Evolutionary conservation across 1,140 invertebrate genomes (phyloP).

Genomic region (Zophobas morio): DNA sequence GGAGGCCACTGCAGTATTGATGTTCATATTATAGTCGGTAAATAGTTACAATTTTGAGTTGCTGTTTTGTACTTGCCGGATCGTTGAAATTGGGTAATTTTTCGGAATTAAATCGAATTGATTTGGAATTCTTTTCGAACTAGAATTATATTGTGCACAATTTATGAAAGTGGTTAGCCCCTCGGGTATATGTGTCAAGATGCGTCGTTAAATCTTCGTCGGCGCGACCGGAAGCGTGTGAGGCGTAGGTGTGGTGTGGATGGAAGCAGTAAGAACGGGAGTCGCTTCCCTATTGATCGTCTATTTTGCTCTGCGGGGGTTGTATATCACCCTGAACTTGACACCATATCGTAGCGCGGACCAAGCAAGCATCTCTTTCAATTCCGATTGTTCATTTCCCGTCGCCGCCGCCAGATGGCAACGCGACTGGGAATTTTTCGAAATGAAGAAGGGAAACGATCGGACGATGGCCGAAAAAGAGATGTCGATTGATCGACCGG

Average conservation of each 20-base stretch:
- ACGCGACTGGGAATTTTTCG: background rate
- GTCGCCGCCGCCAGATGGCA: background rate
- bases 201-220: conserved; percentile 33
- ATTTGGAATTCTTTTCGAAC: too few species aligned
- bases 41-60: too few species aligned
- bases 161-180: too few species aligned
- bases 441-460: background rate
- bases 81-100: too few species aligned
- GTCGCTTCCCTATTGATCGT: conserved; percentile 50
- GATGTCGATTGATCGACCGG: background rate
- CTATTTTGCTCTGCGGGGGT: conserved; percentile 43
- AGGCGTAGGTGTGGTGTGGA: conserved; percentile 47
- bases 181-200: background rate
- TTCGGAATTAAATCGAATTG: too few species aligned
- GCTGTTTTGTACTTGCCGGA: too few species aligned
- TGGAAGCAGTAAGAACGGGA: conserved; percentile 42
- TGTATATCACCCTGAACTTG: conserved; percentile 40
- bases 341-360: conserved; percentile 18
- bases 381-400: background rate
- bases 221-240: conserved; percentile 46
- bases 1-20: too few species aligned
- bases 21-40: too few species aligned
- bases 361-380: conserved; percentile 19
- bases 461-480: background rate
- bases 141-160: too few species aligned